Conservation (phyloP, 2,888 invertebrate species). For the Heliconius charithonia region DNA sequence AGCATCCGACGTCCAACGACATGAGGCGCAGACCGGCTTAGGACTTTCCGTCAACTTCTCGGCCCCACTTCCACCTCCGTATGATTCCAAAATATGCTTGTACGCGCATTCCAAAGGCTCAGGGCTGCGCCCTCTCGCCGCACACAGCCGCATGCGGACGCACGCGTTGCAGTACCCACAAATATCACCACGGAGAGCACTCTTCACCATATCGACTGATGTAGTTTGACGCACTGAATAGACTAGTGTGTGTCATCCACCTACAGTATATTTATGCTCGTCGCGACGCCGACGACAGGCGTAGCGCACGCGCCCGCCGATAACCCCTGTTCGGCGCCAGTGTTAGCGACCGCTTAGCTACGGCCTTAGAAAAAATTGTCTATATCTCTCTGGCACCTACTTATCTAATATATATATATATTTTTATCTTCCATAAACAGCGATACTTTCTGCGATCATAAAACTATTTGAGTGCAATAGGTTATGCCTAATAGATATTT, state of each 20-base stretch:
- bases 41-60: constrained; percentile 64
- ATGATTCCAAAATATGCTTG: constrained; percentile 79
- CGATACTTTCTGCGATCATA: constrained; percentile 26
- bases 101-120: constrained; percentile 78
- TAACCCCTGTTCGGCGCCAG: constrained; percentile 77
- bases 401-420: constrained; percentile 37
- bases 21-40: constrained; percentile 71
- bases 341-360: constrained; percentile 55
- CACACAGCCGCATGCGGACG: constrained; percentile 71
- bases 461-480: constrained; percentile 38
- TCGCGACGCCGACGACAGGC: constrained; percentile 56
- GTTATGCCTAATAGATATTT: constrained; percentile 47
- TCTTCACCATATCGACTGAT: constrained; percentile 69
- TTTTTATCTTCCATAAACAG: constrained; percentile 31
- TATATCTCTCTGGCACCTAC: constrained; percentile 32
- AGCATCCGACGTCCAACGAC: constrained; percentile 79
- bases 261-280: constrained; percentile 70
- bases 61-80: constrained; percentile 56
- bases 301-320: constrained; percentile 79
- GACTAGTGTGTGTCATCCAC: constrained; percentile 61
- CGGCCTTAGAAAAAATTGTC: constrained; percentile 48
- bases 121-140: constrained; percentile 73
- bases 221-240: constrained; percentile 57
- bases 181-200: constrained; percentile 65
- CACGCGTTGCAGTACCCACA: constrained; percentile 80